Evolutionary conservation across 2,113 vertebrate species (phyloP).

Genomic region (Hemiprocne comata): DNA sequence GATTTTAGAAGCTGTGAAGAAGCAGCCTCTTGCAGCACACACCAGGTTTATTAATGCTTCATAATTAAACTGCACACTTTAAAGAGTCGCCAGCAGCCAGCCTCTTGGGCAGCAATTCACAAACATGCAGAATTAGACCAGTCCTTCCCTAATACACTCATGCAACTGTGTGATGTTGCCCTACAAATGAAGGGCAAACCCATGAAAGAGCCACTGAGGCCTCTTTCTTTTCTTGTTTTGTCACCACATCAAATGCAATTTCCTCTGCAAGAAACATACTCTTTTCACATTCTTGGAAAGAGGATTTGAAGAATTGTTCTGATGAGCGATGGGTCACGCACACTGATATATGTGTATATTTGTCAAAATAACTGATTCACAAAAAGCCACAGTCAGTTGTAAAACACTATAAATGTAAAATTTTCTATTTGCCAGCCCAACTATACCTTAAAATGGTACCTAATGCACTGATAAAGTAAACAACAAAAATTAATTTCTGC

Average conservation of each 20-base stretch:
- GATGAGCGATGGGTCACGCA: background rate
- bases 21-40: background rate
- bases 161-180: background rate
- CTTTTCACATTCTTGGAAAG: background rate
- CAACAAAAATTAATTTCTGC: background rate
- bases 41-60: background rate
- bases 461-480: background rate
- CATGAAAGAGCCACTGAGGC: background rate
- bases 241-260: background rate
- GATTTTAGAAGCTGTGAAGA: background rate
- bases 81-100: background rate
- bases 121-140: background rate
- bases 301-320: background rate
- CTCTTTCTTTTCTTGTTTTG: background rate
- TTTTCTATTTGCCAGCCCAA: background rate
- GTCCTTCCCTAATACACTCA: background rate
- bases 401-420: background rate
- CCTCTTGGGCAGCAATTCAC: background rate
- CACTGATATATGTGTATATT: background rate
- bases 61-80: background rate
- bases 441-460: background rate
- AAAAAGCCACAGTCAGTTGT: background rate
- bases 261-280: background rate
- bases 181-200: background rate
- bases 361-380: background rate